A percentile compares a stretch with the other conserved stretches of the same genome.
Evolutionary conservation across 2,888 invertebrate genomes (phyloP).

Genomic region (Ferrisia virgata): DNA sequence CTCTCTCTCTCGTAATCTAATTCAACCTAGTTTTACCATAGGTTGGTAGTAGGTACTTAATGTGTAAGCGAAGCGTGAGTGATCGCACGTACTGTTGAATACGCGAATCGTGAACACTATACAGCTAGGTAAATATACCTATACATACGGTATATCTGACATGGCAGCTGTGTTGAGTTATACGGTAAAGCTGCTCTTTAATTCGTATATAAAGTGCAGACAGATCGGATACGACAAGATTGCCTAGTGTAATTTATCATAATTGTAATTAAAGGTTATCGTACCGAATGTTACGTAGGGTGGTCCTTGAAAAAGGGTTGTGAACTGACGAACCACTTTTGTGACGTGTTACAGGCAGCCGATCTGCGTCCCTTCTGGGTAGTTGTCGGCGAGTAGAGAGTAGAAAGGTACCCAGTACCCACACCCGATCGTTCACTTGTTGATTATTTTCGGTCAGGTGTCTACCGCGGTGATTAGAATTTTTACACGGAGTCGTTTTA

Average conservation of each 20-base stretch:
- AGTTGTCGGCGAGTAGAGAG: too few species aligned
- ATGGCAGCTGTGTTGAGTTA: too few species aligned
- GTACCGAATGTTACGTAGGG: not conserved
- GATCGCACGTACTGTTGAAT: slow-evolving; percentile 6
- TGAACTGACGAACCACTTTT: not conserved
- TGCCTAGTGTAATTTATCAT: not conserved
- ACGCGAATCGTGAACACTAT: not conserved
- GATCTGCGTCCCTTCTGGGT: too few species aligned
- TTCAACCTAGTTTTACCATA: slow-evolving; percentile 15
- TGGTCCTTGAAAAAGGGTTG: not conserved
- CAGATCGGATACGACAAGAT: not conserved
- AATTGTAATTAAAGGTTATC: slow-evolving; percentile 2
- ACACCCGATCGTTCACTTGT: not conserved
- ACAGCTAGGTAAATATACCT: too few species aligned
- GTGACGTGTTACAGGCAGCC: not conserved
- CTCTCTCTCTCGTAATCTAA: not conserved
- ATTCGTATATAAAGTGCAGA: not conserved
- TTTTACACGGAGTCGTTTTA: slow-evolving; percentile 3
- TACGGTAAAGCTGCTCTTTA: not conserved
- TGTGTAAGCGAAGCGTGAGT: slow-evolving; percentile 7
- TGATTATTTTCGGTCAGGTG: slow-evolving; percentile 4
- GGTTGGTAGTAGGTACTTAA: too few species aligned
- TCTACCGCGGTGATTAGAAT: not conserved
- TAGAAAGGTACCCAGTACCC: too few species aligned
- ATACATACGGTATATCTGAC: too few species aligned